phyloP scores from a whole-genome alignment of 2,113 vertebrate genomes.

The Panurus biarmicus region DNA sequence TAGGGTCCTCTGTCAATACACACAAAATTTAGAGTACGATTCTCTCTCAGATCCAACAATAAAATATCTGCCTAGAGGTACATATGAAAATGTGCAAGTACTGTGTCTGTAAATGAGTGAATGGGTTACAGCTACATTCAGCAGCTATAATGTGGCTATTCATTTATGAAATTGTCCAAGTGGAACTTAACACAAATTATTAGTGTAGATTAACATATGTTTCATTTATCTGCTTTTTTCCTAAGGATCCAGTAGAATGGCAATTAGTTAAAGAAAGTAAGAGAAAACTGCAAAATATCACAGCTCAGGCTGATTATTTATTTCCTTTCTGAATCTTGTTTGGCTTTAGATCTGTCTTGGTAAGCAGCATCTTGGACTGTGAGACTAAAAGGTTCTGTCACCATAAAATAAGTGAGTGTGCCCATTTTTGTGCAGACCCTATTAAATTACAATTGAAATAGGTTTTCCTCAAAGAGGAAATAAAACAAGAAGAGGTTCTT shows the following conservation, averaged over 20 bases:
- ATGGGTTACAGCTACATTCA: neutral
- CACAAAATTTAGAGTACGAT: neutral
- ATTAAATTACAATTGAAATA: neutral
- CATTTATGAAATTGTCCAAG: constrained; percentile 17
- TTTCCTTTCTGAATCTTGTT: neutral
- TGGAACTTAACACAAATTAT: constrained; percentile 29
- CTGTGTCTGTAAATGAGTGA: neutral
- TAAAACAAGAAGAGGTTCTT: neutral
- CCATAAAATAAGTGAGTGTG: neutral
- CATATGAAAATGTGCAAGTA: neutral
- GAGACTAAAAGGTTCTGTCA: neutral
- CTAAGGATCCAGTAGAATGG: neutral
- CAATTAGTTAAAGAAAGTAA: neutral
- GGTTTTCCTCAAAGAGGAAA: neutral
- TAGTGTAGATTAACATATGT: constrained; percentile 16
- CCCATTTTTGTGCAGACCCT: neutral
- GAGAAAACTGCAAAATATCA: neutral
- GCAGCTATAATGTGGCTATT: neutral
- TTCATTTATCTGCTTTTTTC: constrained; percentile 12
- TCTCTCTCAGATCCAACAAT: neutral
- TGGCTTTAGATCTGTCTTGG: neutral
- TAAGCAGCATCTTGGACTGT: neutral
- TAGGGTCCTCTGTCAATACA: neutral
- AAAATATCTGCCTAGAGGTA: neutral
- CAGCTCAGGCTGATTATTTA: neutral